Base-by-base conservation (phyloP, 2,797 vertebrate genomes). In the Rhynchonycteris naso region DNA sequence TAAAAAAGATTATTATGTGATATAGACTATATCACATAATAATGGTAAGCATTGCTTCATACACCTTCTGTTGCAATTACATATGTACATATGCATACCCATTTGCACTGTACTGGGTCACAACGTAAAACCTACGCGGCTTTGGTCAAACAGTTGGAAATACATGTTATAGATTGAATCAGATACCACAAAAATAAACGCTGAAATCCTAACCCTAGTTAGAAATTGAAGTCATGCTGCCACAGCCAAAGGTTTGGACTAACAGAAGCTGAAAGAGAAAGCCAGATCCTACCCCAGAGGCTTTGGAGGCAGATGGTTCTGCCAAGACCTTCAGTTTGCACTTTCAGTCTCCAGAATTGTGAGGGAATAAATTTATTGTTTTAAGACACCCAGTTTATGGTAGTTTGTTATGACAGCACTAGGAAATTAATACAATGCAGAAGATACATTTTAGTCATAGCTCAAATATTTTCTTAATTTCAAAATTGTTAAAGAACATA, bases 401-500 rank as follows among this genome's bases (percentile, higher is more conserved):
- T 21, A 59, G 50, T 66, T 58, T 79, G 28, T 61, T 59, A 66
- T 35, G 52, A 74, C 11, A 81, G 18, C 7, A 22, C 50, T 66
- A 61, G 13, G 24, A 84, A 80, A 72, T 21, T 88, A 84, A 91
- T 7, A 84, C 7, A 59, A 92, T 8, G 71, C 3, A 76, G 16
- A 96, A 96, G n/a, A 61, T 81, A 91, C 1, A 38, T 35, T 91
- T 90, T 78, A 85, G 52, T 93, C 61, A 43, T n/a, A 71, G 22
- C 22, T 75, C 58, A 80, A 90, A 30, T 58, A 28, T 68, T 83
- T 72, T 47, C 54, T 63, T 88, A 89, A 78, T 91, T 91, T 93
- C 65, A 65, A 52, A 88, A 80, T 9, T 75, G 5, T 75, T 65
- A 69, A 88, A 88, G 19, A 72, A 56, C 4, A 85, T 58, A 52